A percentile compares a stretch with the other conserved stretches of the same genome.
These are phyloP conservation scores for Urocyon cinereoargenteus DNA, from an alignment of 2,797 vertebrate species.

Conservation along the genomic window DNA sequence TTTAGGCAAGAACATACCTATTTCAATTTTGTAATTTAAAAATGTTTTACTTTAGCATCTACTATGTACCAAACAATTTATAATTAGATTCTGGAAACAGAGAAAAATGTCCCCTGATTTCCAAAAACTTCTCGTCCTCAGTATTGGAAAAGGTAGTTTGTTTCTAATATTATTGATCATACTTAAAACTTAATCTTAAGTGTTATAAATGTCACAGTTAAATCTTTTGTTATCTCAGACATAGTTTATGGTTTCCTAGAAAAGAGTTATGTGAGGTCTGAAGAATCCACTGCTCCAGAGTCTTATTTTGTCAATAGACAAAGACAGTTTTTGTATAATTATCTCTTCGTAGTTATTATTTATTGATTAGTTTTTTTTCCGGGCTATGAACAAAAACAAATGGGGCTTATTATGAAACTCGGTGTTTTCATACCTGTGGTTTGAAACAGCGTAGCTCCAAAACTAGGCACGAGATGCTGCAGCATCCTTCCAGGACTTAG, in stretches of 20 bases:
- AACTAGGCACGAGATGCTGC: background rate
- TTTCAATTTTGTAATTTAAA: slow-evolving; percentile 33
- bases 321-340: background rate
- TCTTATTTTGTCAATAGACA: slow-evolving; percentile 45
- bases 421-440: slow-evolving; percentile 1
- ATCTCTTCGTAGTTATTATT: slow-evolving; percentile 35
- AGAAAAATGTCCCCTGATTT: slow-evolving; percentile 45
- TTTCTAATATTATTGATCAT: background rate
- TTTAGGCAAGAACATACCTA: slow-evolving; percentile 25
- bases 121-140: background rate
- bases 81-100: background rate
- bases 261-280: background rate
- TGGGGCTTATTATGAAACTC: slow-evolving; percentile 46
- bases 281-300: background rate
- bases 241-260: slow-evolving; percentile 45
- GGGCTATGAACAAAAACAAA: slow-evolving; percentile 34
- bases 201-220: background rate
- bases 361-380: slow-evolving; percentile 16
- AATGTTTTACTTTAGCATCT: slow-evolving; percentile 45
- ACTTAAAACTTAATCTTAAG: slow-evolving; percentile 38
- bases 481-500: background rate
- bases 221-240: background rate
- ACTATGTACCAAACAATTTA: background rate
- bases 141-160: background rate
- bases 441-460: slow-evolving; percentile 41